phyloP scores from a whole-genome alignment of 2,113 vertebrate genomes.

The Oncorhynchus mykiss region DNA sequence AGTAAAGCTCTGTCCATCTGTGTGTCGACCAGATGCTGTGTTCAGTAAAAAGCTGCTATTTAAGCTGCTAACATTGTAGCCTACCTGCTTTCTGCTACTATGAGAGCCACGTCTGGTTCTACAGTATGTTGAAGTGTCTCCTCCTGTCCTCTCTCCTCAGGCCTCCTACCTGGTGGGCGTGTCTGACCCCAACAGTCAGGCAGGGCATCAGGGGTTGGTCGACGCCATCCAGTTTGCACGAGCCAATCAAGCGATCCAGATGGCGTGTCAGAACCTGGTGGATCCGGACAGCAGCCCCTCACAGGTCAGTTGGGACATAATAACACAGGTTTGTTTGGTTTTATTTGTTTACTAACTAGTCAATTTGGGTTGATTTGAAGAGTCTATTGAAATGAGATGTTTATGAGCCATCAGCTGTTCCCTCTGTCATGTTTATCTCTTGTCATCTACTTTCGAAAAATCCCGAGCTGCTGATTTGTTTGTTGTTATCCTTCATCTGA shows the following conservation, averaged over 20 bases:
- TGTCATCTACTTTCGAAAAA: too few species aligned
- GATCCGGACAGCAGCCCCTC: conserved; percentile 94
- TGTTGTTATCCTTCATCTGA: not conserved
- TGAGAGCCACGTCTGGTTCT: not conserved
- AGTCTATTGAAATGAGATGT: too few species aligned
- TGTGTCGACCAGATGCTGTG: too few species aligned
- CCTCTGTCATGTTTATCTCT: too few species aligned
- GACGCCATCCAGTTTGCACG: conserved; percentile 97
- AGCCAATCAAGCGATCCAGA: conserved; percentile 98
- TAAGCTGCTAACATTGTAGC: too few species aligned
- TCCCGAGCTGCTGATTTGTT: too few species aligned
- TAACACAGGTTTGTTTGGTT: not conserved
- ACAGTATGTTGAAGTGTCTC: not conserved
- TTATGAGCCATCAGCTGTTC: too few species aligned
- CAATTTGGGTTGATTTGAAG: not conserved
- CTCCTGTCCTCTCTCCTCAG: conserved; percentile 61
- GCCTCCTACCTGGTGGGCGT: conserved; percentile 95
- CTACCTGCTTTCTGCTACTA: too few species aligned
- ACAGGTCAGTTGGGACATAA: conserved; percentile 76
- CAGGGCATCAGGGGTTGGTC: conserved; percentile 94
- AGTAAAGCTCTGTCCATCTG: too few species aligned
- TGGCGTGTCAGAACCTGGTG: conserved; percentile 97
- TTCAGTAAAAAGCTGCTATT: too few species aligned
- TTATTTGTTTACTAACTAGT: not conserved
- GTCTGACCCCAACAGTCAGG: conserved; percentile 97